phyloP scores from a whole-genome alignment of 2,888 invertebrate genomes.

The Theodoxus fluviatilis region DNA sequence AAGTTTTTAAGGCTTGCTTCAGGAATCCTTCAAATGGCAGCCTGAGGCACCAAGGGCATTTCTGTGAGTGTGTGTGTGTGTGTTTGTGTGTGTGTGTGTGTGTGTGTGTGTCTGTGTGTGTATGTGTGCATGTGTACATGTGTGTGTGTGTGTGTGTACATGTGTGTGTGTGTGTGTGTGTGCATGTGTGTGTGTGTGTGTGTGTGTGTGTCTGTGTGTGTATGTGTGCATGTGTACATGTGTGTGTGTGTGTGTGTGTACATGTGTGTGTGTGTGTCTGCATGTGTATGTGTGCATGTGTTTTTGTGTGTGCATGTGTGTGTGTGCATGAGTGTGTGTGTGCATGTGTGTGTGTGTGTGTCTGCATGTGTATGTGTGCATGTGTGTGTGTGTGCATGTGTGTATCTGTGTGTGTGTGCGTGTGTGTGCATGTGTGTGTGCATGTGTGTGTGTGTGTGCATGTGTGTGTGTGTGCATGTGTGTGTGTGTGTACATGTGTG shows the following conservation, averaged over 20 bases:
- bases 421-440: no score
- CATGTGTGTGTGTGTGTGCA: no score
- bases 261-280: background rate
- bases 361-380: no score
- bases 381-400: no score
- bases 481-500: no score
- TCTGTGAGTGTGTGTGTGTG: background rate
- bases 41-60: background rate
- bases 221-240: constrained; percentile 21
- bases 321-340: no score
- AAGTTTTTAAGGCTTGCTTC: no score
- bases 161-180: background rate
- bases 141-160: background rate
- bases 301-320: no score
- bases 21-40: no score
- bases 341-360: no score
- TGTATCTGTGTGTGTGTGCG: no score
- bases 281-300: background rate
- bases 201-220: constrained; percentile 21
- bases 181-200: constrained; percentile 9
- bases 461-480: no score
- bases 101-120: constrained; percentile 18
- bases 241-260: constrained; percentile 18
- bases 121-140: background rate
- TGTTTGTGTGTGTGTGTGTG: constrained; percentile 10